These are phyloP conservation scores for Torymus aiolomorphi DNA, from an alignment of 2,888 invertebrate species.

Conservation along the genomic window DNA sequence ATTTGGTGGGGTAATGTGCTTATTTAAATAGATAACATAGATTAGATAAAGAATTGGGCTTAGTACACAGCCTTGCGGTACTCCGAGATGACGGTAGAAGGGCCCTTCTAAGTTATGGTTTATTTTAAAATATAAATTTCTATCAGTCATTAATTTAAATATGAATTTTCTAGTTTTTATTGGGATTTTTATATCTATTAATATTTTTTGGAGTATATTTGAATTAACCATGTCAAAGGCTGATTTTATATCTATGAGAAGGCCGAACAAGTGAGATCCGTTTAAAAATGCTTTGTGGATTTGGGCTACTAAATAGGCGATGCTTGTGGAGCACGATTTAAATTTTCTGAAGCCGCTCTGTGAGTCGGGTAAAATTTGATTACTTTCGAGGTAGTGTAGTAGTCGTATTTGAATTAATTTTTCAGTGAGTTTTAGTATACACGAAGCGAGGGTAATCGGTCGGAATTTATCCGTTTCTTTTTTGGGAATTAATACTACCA, in stretches of 20 bases:
- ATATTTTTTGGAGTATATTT: not conserved
- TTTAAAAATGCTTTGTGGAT: not conserved
- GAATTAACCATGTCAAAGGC: slow-evolving; percentile 28
- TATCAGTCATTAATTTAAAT: slow-evolving; percentile 15
- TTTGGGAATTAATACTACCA: no score
- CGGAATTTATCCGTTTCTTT: no score
- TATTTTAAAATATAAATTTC: slow-evolving; percentile 25
- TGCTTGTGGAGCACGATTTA: not conserved
- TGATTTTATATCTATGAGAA: slow-evolving; percentile 30
- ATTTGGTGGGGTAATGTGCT: not conserved
- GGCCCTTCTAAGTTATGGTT: no score
- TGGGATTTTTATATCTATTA: slow-evolving; percentile 16
- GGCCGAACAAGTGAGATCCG: not conserved
- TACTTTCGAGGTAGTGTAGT: not conserved
- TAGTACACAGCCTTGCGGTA: slow-evolving; percentile 21
- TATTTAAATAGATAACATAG: not conserved
- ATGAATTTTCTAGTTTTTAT: slow-evolving; percentile 18
- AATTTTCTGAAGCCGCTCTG: slow-evolving; percentile 35
- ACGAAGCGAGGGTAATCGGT: not conserved
- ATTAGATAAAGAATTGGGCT: slow-evolving; percentile 29
- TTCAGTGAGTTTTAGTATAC: slow-evolving; percentile 11
- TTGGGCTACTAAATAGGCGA: slow-evolving; percentile 2
- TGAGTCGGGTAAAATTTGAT: not conserved
- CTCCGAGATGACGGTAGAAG: not conserved
- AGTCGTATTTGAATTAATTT: slow-evolving; percentile 9